These are phyloP conservation scores for Dicrurus megarhynchus DNA, from an alignment of 2,113 vertebrate species.

Conservation along the genomic window DNA sequence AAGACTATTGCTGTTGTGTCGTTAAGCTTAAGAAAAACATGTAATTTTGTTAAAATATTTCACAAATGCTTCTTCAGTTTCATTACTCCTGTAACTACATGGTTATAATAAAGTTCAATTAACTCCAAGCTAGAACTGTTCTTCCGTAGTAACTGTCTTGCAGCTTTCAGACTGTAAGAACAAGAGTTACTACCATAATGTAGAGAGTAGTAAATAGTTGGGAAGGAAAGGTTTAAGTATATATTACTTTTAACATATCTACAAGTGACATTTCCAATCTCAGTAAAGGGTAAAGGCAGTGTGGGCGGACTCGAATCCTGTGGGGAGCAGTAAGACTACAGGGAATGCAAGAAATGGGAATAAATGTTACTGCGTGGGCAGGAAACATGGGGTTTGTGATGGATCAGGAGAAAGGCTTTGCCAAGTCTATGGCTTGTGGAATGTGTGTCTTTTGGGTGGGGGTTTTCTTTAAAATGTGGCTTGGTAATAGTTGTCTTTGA, in stretches of 20 bases:
- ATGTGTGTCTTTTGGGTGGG: neutral
- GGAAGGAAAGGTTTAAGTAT: neutral
- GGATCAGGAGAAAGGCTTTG: neutral
- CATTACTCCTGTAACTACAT: neutral
- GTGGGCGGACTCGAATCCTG: neutral
- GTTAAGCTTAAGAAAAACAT: neutral
- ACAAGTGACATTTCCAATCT: neutral
- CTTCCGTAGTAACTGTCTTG: neutral
- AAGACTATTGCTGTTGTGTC: neutral
- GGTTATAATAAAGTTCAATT: neutral
- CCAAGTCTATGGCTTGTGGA: neutral
- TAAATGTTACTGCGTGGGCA: neutral
- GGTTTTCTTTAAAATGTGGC: neutral
- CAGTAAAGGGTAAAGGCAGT: neutral
- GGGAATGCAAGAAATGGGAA: slow-evolving; percentile 1
- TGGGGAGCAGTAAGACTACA: neutral
- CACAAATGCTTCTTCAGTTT: neutral
- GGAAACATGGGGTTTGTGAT: neutral
- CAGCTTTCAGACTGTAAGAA: neutral
- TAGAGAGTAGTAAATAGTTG: neutral
- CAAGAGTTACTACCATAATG: neutral
- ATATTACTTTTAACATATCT: neutral
- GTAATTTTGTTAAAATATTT: neutral
- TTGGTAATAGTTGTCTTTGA: neutral
- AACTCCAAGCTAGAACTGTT: neutral